Evolutionary conservation across 2,113 vertebrate species (phyloP), one percentile per base, ranked within the genome.

Genomic region (Seriola quinqueradiata): DNA sequence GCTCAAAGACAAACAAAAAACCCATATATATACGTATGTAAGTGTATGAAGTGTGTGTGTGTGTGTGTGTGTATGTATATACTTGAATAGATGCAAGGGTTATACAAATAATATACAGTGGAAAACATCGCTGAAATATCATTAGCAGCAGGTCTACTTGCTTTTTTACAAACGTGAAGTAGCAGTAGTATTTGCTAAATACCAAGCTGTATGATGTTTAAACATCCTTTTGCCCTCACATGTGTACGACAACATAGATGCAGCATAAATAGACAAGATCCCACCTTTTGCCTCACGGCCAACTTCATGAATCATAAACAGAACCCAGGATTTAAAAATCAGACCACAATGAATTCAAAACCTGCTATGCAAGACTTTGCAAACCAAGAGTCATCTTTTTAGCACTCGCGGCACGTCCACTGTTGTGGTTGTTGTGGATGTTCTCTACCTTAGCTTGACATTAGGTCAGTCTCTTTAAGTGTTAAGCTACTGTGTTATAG

Each of bases 251-350:
- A 32, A 38, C 38, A 42, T 38, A 23, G 34, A 40, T 55, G 28
- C 65, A 55, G 9, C 23, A 44, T 75, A 72, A 55, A 81, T 42
- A 79, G 9, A 71, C n/a, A 61, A 77, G 16, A 75, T 40, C 16
- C 8, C 13, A 52, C 28, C 36, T 72, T 72, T 72, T 72, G 66
- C 50, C 50, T 74, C 12, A 42, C n/a, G 81, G 70, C 21, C 1
- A 71, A 50, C n/a, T 64, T 58, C 65, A 84, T 84, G 66, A 89
- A 61, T 86, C 50, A 80, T 78, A 55, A 83, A 23, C 65, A 55
- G 55, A 77, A 76, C 1, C 3, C 12, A 52, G 28, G 42, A 25
- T 63, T 75, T 63, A 44, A 54, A 79, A 74, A 60, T 40, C 36
- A 0, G 58, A 67, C 34, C 8, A n/a, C 40, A 66, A 54, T 36